phyloP scores from a whole-genome alignment of 2,888 invertebrate species.

The Cephus pygmeus region DNA sequence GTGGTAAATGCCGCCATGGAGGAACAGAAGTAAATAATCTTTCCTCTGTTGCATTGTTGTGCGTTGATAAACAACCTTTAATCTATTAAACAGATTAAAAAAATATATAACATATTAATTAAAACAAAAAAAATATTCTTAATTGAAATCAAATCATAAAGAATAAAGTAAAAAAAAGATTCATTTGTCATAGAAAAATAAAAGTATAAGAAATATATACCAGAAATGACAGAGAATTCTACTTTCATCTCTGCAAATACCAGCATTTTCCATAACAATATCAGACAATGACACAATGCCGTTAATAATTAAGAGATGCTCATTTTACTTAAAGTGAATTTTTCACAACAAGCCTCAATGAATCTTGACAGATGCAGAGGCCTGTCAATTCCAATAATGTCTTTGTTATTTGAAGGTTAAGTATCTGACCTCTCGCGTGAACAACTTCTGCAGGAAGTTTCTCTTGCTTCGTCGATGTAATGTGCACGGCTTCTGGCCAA shows the following conservation, averaged over 20 bases:
- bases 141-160: background rate
- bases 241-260: background rate
- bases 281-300: background rate
- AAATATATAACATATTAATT: background rate
- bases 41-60: conserved; percentile 61
- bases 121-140: background rate
- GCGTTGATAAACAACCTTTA: conserved; percentile 57
- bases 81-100: conserved; percentile 42
- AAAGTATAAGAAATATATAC: background rate
- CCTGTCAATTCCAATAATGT: conserved; percentile 39
- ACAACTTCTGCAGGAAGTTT: conserved; percentile 68
- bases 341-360: background rate
- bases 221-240: background rate
- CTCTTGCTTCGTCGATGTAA: conserved; percentile 50
- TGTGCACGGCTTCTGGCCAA: conserved; percentile 55
- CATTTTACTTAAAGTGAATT: background rate
- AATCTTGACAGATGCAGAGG: conserved; percentile 38
- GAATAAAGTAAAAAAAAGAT: background rate
- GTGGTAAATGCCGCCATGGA: conserved; percentile 58
- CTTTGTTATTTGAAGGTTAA: conserved; percentile 43
- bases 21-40: conserved; percentile 60
- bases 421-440: conserved; percentile 72
- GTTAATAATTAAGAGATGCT: background rate
- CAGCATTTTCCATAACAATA: background rate
- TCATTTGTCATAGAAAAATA: background rate